Evolutionary conservation across 2,113 vertebrate genomes (phyloP).

Genomic region (Dissostichus mawsoni): DNA sequence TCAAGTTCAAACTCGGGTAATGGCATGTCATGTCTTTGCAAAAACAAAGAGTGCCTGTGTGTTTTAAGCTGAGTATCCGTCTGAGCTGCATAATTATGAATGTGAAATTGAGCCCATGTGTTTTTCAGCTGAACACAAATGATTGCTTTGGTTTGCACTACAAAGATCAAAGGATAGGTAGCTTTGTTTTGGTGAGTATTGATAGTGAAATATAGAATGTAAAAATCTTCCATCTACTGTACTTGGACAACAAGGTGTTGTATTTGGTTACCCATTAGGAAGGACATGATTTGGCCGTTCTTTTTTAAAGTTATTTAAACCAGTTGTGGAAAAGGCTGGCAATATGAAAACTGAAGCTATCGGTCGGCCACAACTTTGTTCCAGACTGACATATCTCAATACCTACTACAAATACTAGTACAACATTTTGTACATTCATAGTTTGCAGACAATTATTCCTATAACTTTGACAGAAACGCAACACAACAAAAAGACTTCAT

Average conservation of each 20-base stretch:
- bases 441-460: too few species aligned
- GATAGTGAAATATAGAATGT: not conserved
- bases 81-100: conserved; percentile 20
- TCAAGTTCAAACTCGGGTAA: conserved; percentile 3
- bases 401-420: too few species aligned
- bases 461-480: not conserved
- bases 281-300: not conserved
- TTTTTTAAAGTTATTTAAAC: not conserved
- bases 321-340: not conserved
- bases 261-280: not conserved
- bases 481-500: not conserved
- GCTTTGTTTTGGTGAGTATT: conserved; percentile 1
- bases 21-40: not conserved
- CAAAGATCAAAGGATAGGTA: not conserved
- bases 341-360: too few species aligned
- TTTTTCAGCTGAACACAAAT: not conserved
- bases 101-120: conserved; percentile 13
- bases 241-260: not conserved
- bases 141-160: not conserved
- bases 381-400: too few species aligned
- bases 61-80: conserved; percentile 12
- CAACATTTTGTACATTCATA: too few species aligned
- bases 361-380: too few species aligned
- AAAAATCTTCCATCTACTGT: not conserved
- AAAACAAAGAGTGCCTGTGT: conserved; percentile 12